Base-by-base conservation (phyloP, 2,113 vertebrate genomes). In the Montifringilla adamsi region DNA sequence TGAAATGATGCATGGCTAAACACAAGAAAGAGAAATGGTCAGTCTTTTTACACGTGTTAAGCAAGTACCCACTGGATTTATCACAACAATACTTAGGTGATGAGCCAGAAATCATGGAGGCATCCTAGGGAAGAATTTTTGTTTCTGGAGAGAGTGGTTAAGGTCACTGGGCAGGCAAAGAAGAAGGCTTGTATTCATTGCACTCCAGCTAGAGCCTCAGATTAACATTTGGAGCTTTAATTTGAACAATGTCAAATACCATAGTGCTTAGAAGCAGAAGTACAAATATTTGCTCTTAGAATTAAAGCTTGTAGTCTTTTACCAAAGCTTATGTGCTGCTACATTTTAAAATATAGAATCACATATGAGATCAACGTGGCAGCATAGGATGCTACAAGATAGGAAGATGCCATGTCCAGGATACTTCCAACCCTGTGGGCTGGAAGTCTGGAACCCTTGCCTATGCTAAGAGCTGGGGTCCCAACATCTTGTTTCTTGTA, bases 281-380 rank as follows among this genome's bases (percentile, higher is more conserved):
- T 52, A 44, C 59, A 97, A 96, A 96, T 95, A 92, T 96, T 96
- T 96, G 85, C n/a, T 37, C 56, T 86, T 92, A 86, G 93, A 90
- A 94, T 94, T 84, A 95, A 84, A 66, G 44, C 13, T 85, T 81
- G 76, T 90, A 41, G 74, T 90, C 74, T 93, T 93, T 88, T 70
- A 85, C 68, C 30, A 70, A 75, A 90, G 64, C 0, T 0, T 56
- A 67, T 37, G 47, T 1, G 1, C 55, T 81, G 63, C 37, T 78
- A 37, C 20, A 17, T 88, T 95, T 96, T 92, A 9, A 92, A 94
- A 93, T 86, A 78, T 16, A 80, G 59, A 81, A 49, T 77, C 22
- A 56, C 47, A 68, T 56, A 23, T 18, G 47, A 81, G 76, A 49
- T 31, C 87, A 93, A 56, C 0, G 1, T 70, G n/a, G 64, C 43